Evolutionary conservation across 2,113 vertebrate genomes (phyloP).

Genomic region (Platysternon megacephalum): DNA sequence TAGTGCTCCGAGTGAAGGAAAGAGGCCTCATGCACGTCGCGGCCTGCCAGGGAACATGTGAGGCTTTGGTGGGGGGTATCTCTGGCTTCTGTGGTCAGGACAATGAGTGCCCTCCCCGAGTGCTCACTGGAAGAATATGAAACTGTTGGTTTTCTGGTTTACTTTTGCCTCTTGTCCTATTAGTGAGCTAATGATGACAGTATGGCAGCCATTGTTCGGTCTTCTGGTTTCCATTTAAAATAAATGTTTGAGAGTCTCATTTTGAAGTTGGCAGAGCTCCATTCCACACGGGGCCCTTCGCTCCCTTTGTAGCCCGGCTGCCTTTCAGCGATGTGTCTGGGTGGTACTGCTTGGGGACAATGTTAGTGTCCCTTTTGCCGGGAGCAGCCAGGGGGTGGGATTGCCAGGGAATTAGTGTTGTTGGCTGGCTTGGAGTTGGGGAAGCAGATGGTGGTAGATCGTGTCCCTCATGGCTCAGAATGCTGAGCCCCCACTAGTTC

Average conservation of each 20-base stretch:
- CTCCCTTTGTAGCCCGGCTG: accelerated
- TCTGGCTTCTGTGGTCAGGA: neutral
- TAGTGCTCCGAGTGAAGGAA: neutral
- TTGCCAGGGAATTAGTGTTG: neutral
- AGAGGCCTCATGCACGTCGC: neutral
- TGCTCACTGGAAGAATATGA: neutral
- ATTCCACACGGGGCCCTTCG: neutral
- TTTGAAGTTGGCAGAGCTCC: accelerated
- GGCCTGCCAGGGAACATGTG: neutral
- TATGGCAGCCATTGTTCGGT: neutral
- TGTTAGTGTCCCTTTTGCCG: accelerated
- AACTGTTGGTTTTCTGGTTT: neutral
- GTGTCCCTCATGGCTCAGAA: accelerated
- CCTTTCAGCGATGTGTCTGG: neutral
- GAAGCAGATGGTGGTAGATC: accelerated
- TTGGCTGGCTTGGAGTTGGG: neutral
- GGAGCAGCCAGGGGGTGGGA: neutral
- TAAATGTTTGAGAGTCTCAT: neutral
- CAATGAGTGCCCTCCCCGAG: neutral
- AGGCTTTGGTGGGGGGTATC: neutral
- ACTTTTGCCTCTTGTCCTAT: neutral
- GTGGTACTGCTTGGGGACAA: neutral
- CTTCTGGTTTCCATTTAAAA: neutral
- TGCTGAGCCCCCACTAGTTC: neutral
- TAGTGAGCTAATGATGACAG: neutral